phyloP scores from a whole-genome alignment of 1,140 invertebrate genomes.

The Procambarus clarkii region DNA sequence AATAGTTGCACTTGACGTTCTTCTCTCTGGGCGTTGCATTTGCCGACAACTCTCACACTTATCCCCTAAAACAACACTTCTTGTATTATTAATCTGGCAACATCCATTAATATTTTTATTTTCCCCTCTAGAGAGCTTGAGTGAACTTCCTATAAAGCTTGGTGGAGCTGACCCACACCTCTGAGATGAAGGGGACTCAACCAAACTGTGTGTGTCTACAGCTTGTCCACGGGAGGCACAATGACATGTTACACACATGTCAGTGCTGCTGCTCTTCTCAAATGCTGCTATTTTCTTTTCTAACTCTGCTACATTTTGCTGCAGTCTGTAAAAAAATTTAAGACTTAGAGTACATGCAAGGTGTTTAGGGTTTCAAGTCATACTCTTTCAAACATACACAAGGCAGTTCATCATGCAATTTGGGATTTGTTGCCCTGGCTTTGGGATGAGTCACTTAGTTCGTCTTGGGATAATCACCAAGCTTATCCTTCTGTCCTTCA shows the following conservation, averaged over 20 bases:
- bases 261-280: neutral
- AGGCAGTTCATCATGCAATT: no score
- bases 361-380: no score
- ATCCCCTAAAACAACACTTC: neutral
- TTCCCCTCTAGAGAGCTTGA: neutral
- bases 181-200: conserved; percentile 37
- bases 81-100: conserved; percentile 11
- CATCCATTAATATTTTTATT: neutral
- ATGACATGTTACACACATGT: neutral
- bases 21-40: neutral
- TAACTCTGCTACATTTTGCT: conserved; percentile 15
- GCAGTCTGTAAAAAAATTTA: conserved; percentile 6
- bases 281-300: conserved; percentile 6
- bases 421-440: no score
- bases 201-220: conserved; percentile 17
- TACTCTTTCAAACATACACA: no score
- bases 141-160: conserved; percentile 5
- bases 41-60: neutral
- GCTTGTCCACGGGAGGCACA: neutral
- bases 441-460: no score
- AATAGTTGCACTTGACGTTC: neutral
- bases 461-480: no score
- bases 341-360: neutral
- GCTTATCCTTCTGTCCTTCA: no score
- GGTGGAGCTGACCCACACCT: conserved; percentile 50